Evolutionary conservation across 2,888 invertebrate species (phyloP), one percentile per base, ranked within the genome.

Genomic region (Smittia aterrima): DNA sequence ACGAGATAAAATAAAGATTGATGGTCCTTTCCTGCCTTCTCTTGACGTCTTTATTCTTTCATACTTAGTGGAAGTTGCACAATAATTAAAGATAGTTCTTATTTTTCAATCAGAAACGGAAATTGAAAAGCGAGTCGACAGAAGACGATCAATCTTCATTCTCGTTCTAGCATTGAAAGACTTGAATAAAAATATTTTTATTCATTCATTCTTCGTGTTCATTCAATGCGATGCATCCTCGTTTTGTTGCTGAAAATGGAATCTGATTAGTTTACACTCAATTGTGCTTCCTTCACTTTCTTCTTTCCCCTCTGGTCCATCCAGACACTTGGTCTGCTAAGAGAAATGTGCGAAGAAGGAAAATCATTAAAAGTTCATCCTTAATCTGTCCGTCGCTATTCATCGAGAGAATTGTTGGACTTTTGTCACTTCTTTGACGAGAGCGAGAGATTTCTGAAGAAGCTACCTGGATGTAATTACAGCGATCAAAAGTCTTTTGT

Each of bases 1-100:
- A 70, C 18, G 25, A 53, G 70, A 70, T 70, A 70, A 54, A 70
- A 54, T 54, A 27, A 62, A 62, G 72, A 72, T 72, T 72, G 72
- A 72, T 72, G 72, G 38, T 64, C 27, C 11, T 24, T 27, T 25
- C n/a, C 18, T 9, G 9, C 53, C n/a, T 54, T 24, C 67, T 41
- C 25, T 54, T 67, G 41, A 27, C 47, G 64, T n/a, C 25, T 25
- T 64, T 64, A 64, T 64, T n/a, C n/a, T n/a, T n/a, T n/a, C n/a
- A n/a, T n/a, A n/a, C n/a, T n/a, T n/a, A n/a, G n/a, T n/a, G n/a
- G 54, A n/a, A 72, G 53, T 72, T 72, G 72, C 24, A 72, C 53
- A 72, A 62, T 27, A 72, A 72, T 72, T 72, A 72, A 62, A 58
- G 25, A 64, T 64, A 64, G 47, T 47, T 53, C n/a, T n/a, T n/a